Conservation (phyloP, 2,888 invertebrate genomes). For the Gari tellinella region DNA sequence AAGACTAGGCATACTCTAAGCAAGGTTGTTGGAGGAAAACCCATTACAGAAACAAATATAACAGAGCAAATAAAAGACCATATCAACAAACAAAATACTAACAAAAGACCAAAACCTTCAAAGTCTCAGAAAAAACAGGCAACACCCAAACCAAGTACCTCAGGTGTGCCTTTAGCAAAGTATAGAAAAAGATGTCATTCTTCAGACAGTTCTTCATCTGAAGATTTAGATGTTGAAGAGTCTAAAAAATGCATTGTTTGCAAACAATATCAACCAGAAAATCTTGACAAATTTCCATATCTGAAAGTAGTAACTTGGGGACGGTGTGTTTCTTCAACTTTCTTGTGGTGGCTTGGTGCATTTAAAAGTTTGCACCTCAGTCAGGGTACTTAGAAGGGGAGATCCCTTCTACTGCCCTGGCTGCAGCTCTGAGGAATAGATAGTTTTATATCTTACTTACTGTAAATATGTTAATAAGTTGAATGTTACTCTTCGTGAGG, state of each 20-base stretch:
- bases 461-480: too few species aligned
- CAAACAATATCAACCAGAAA: too few species aligned
- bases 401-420: too few species aligned
- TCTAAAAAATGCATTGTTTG: too few species aligned
- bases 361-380: too few species aligned
- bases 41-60: not conserved
- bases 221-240: not conserved
- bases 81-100: not conserved
- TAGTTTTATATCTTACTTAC: too few species aligned
- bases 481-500: too few species aligned
- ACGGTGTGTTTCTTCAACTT: too few species aligned
- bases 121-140: not conserved
- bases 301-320: not conserved
- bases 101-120: not conserved
- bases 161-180: not conserved
- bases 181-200: not conserved
- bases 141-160: not conserved
- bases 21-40: not conserved
- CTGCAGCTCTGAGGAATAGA: too few species aligned
- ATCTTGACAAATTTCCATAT: constrained; percentile 8
- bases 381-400: too few species aligned
- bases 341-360: too few species aligned
- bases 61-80: not conserved
- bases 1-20: not conserved
- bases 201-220: not conserved